Percentiles rank a stretch among this genome's conserved stretches.
These are phyloP conservation scores for Pontoporia blainvillei DNA, from an alignment of 2,113 vertebrate genomes.

Conservation along the genomic window DNA sequence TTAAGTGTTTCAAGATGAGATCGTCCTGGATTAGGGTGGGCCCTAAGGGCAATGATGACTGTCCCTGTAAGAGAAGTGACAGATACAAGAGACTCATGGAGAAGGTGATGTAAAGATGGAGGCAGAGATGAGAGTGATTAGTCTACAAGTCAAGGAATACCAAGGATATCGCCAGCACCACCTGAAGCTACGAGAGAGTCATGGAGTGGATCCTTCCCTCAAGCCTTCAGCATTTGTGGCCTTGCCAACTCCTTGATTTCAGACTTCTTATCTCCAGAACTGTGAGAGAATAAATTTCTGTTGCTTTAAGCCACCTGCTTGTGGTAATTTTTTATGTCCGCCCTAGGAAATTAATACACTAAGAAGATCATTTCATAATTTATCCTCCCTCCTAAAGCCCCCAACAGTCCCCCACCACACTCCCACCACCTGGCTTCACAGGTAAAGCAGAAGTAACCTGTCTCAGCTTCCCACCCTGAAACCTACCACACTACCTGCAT, in stretches of 20 bases:
- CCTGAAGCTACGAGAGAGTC: too few species aligned
- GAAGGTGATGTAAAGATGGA: neutral
- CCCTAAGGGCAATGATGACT: neutral
- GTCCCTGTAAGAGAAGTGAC: neutral
- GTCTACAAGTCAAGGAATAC: neutral
- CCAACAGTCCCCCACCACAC: neutral
- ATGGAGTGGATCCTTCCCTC: too few species aligned
- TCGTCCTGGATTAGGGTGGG: neutral
- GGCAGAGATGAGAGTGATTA: neutral
- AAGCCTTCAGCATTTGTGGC: rapidly evolving
- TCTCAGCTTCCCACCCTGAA: neutral
- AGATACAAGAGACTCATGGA: neutral
- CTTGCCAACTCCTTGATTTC: neutral
- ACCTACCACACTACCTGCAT: neutral
- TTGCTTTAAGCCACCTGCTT: neutral
- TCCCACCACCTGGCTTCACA: neutral
- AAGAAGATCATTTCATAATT: neutral
- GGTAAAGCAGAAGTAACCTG: neutral
- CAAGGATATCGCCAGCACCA: neutral
- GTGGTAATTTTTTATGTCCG: neutral
- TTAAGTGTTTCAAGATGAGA: neutral
- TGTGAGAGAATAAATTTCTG: neutral
- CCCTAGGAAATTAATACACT: neutral
- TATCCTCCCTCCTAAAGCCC: neutral
- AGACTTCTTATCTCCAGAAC: neutral